A percentile compares a stretch with the other conserved stretches of the same genome.
phyloP scores from a whole-genome alignment of 2,888 invertebrate species.

The Andrena camellia region DNA sequence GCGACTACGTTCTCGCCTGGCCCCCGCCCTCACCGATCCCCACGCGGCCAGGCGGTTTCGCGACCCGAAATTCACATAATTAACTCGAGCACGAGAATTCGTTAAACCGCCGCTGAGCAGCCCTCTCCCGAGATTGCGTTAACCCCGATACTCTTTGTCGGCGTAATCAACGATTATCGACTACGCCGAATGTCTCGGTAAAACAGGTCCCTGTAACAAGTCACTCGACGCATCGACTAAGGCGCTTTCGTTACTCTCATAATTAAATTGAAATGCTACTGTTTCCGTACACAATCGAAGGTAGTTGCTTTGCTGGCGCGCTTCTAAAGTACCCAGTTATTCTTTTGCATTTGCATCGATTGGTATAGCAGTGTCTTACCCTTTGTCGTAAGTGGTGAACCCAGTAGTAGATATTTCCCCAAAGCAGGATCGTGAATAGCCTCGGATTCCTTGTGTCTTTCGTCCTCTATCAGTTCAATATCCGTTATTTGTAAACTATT shows the following conservation, averaged over 20 bases:
- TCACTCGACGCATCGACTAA: slow-evolving; percentile 23
- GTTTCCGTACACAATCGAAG: neutral
- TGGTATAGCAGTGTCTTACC: neutral
- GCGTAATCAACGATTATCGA: slow-evolving; percentile 54
- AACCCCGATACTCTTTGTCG: slow-evolving; percentile 58
- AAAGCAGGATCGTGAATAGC: too few species aligned
- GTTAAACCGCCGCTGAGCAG: slow-evolving; percentile 39
- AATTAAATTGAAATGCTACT: neutral
- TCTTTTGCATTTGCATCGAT: neutral
- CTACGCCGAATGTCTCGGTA: slow-evolving; percentile 11
- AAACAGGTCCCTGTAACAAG: slow-evolving; percentile 18
- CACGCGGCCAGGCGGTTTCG: slow-evolving; percentile 23
- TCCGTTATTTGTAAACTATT: too few species aligned
- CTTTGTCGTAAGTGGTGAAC: neutral
- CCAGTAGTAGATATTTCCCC: too few species aligned
- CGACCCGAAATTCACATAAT: slow-evolving; percentile 65
- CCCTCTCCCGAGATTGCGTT: slow-evolving; percentile 49
- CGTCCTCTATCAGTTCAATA: too few species aligned
- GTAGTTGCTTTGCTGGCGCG: neutral
- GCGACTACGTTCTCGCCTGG: slow-evolving; percentile 62
- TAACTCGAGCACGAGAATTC: slow-evolving; percentile 67
- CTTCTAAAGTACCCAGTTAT: neutral
- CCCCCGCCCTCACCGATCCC: neutral
- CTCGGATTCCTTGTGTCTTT: too few species aligned
- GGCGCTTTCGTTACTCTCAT: neutral